These are phyloP conservation scores for Otocyon megalotis DNA, from an alignment of 2,113 vertebrate genomes.

Conservation along the genomic window DNA sequence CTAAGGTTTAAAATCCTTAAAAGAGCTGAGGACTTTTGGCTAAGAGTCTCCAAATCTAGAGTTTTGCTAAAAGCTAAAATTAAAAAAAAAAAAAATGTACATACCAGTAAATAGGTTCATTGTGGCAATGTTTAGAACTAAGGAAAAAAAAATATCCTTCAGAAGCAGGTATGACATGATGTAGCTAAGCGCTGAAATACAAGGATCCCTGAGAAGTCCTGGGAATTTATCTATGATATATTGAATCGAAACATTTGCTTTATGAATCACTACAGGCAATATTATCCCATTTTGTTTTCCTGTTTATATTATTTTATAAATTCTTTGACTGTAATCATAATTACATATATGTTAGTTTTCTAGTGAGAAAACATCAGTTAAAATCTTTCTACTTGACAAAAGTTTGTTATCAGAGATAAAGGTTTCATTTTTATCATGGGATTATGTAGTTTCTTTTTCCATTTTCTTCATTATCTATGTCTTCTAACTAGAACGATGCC, in stretches of 20 bases:
- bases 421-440: background rate
- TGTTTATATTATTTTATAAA: background rate
- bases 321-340: background rate
- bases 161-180: background rate
- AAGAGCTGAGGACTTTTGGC: background rate
- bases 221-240: background rate
- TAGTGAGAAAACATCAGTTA: background rate
- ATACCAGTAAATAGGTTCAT: background rate
- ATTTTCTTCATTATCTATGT: background rate
- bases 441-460: background rate
- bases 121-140: background rate
- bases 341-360: background rate
- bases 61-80: background rate
- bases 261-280: background rate
- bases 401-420: background rate
- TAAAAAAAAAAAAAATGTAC: background rate
- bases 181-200: background rate
- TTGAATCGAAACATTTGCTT: background rate
- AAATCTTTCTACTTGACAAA: background rate
- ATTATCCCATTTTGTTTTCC: background rate
- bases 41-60: background rate
- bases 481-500: background rate
- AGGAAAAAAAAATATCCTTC: background rate
- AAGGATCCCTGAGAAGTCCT: background rate
- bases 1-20: background rate